Percentiles rank a stretch among this genome's conserved stretches.
Evolutionary conservation across 2,888 invertebrate species (phyloP).

Genomic region (Yponomeuta cagnagella): DNA sequence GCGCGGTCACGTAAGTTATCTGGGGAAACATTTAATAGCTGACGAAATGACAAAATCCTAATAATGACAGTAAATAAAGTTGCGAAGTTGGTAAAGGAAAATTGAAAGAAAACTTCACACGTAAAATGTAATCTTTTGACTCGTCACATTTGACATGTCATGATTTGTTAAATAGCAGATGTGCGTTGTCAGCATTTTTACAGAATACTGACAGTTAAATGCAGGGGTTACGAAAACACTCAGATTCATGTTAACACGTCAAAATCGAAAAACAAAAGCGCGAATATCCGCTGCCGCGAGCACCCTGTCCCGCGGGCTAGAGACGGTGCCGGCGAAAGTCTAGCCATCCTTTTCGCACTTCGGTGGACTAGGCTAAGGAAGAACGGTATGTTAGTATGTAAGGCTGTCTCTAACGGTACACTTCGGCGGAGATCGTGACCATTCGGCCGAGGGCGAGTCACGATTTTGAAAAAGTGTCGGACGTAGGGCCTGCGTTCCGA

Average conservation of each 20-base stretch:
- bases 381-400: constrained; percentile 37
- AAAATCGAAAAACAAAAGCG: constrained; percentile 34
- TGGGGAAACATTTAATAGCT: not conserved
- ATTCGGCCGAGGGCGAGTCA: constrained; percentile 60
- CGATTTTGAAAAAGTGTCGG: constrained; percentile 74
- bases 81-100: not conserved
- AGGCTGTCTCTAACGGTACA: constrained; percentile 52
- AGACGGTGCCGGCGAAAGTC: constrained; percentile 25
- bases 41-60: not conserved
- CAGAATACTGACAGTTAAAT: not conserved
- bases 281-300: constrained; percentile 23
- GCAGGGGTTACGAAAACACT: constrained; percentile 3
- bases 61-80: not conserved
- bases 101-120: not conserved
- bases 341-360: constrained; percentile 40
- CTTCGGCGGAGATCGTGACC: constrained; percentile 54
- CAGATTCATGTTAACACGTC: constrained; percentile 32
- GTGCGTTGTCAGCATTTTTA: not conserved
- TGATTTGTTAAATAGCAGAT: not conserved
- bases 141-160: not conserved
- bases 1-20: not conserved
- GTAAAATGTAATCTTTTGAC: not conserved
- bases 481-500: constrained; percentile 46
- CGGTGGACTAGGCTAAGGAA: constrained; percentile 31
- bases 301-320: constrained; percentile 34